These are phyloP conservation scores for Ormyrus thymus DNA, from an alignment of 2,888 invertebrate species.

Conservation along the genomic window DNA sequence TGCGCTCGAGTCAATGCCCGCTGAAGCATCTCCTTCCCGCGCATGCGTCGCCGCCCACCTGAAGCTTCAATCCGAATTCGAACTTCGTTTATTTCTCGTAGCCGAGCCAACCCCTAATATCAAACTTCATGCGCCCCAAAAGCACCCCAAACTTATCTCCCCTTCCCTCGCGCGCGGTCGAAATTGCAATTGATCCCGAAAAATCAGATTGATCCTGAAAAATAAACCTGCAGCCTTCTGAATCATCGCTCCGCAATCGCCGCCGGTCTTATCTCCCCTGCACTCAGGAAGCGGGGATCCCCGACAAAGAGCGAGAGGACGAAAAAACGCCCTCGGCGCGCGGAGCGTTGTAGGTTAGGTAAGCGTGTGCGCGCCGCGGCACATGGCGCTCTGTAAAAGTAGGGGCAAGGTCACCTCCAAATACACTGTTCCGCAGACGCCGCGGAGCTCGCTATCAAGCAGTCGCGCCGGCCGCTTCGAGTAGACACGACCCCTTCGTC, in stretches of 20 bases:
- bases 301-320: too few species aligned
- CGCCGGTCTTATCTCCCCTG: too few species aligned
- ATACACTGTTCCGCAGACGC: conserved; percentile 58
- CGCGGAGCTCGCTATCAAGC: conserved; percentile 2
- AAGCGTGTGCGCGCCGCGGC: conserved; percentile 18
- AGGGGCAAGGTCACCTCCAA: conserved; percentile 71
- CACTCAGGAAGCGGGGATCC: too few species aligned
- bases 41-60: conserved; percentile 16
- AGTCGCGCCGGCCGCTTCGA: conserved; percentile 54
- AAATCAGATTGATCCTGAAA: too few species aligned
- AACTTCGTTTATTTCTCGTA: not conserved
- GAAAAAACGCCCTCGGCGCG: too few species aligned
- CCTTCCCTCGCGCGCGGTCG: too few species aligned
- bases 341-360: not conserved
- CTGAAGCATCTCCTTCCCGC: not conserved
- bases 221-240: too few species aligned
- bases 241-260: too few species aligned
- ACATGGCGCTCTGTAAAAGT: conserved; percentile 62
- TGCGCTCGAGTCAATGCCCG: too few species aligned
- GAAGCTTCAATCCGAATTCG: not conserved
- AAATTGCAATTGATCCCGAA: too few species aligned
- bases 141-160: too few species aligned
- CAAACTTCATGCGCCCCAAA: too few species aligned
- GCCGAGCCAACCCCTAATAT: not conserved
- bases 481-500: not conserved